Conservation (phyloP, 2,797 vertebrate species). For the Toxotes lorentzi region DNA sequence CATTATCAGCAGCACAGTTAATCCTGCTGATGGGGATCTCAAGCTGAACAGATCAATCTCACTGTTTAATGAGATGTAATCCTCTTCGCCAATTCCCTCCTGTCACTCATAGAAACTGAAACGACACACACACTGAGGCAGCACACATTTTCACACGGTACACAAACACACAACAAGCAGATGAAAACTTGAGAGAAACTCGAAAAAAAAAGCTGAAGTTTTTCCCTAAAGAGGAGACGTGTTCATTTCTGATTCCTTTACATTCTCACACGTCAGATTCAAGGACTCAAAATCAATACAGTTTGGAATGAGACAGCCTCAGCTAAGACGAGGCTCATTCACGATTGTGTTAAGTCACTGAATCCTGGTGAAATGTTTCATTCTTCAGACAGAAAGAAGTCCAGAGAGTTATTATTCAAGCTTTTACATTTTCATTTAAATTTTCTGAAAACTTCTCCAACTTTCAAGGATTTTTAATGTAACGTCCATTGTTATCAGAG, state of each 20-base stretch:
- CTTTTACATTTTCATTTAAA: neutral
- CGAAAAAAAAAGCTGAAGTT: neutral
- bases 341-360: neutral
- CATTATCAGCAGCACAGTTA: conserved; percentile 58
- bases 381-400: neutral
- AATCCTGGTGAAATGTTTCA: neutral
- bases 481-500: too few species aligned
- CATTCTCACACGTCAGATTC: neutral
- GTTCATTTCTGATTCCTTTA: neutral
- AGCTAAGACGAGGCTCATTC: too few species aligned
- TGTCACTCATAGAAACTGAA: conserved; percentile 47
- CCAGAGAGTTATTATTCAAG: neutral
- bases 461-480: neutral
- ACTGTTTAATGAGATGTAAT: conserved; percentile 69
- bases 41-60: conserved; percentile 64
- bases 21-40: conserved; percentile 65
- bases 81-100: conserved; percentile 48
- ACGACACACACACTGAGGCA: neutral
- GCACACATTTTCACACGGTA: neutral
- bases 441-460: neutral
- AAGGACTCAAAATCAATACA: neutral
- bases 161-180: neutral
- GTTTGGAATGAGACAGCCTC: neutral
- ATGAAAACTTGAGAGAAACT: neutral
- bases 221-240: neutral